A percentile compares a stretch with the other conserved stretches of the same genome.
Conservation (phyloP, 2,888 invertebrate species). For the Athetis lepigone region DNA sequence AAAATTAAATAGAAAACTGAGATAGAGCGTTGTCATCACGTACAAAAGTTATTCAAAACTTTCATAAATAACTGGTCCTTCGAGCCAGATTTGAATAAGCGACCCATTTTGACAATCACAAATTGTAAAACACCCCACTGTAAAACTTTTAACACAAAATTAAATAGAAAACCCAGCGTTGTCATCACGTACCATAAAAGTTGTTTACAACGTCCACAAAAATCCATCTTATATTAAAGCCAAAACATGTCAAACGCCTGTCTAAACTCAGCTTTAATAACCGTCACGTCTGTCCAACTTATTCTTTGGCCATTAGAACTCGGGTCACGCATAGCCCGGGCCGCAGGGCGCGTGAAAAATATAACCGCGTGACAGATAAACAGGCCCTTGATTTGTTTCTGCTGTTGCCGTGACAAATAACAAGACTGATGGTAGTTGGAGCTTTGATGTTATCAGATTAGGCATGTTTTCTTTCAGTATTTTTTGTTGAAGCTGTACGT, state of each 20-base stretch:
- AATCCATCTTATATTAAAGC: constrained; percentile 19
- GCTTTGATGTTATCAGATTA: constrained; percentile 57
- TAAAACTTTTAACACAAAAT: neutral
- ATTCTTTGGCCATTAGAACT: constrained; percentile 64
- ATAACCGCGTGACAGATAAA: constrained; percentile 75
- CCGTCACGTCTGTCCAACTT: constrained; percentile 59
- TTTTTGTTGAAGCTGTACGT: constrained; percentile 45
- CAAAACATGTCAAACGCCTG: constrained; percentile 34
- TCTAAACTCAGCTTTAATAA: constrained; percentile 43
- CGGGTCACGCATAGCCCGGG: constrained; percentile 72
- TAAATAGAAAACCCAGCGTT: neutral
- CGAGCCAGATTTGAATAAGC: too few species aligned
- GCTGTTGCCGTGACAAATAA: constrained; percentile 67
- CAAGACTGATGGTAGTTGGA: constrained; percentile 63
- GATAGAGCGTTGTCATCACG: too few species aligned
- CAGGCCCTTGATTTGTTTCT: constrained; percentile 76
- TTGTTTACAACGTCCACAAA: constrained; percentile 14
- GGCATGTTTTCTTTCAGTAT: constrained; percentile 45
- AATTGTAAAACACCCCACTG: neutral
- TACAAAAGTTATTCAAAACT: too few species aligned
- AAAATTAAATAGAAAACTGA: too few species aligned
- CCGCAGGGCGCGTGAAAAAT: constrained; percentile 75
- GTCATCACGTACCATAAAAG: constrained; percentile 15
- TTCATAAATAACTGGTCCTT: too few species aligned
- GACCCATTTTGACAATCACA: too few species aligned